Evolutionary conservation across 2,113 vertebrate genomes (phyloP), one percentile per base, ranked within the genome.

Genomic region (Corythaeola cristata): DNA sequence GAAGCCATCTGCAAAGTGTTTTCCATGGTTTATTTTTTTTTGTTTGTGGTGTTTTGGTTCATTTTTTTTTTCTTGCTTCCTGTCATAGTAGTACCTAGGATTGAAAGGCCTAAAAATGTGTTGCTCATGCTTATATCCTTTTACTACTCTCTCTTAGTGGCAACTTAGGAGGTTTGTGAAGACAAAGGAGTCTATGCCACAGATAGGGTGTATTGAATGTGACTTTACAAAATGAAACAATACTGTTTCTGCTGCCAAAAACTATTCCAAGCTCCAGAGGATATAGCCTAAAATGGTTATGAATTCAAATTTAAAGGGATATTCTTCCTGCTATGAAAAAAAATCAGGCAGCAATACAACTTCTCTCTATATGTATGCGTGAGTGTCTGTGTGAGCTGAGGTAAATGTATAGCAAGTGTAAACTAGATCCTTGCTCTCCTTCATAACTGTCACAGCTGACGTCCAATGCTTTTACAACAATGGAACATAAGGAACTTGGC

Each of bases 201-300:
- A 82, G 60, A 93, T 67, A 32, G 59, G 8, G 27, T 73, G 13
- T 17, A 26, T 39, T 75, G 75, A 71, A 49, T 52, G 78, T 27
- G 20, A 67, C 58, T 68, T 66, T 56, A 35, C 21, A 44, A 69
- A 90, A 90, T 49, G 59, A 88, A 96, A 96, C 96, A 96, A 95
- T 95, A 52, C 64, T 41, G 4, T 63, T 82, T 32, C 92, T 88
- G 47, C 53, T 94, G 95, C 95, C 96, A 96, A 76, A 89, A 90
- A 18, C 24, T 60, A 30, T 78, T 90, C 56, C 80, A 86, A 22
- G 33, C 52, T 90, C 52, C 32, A 75, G 76, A 90, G 30, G 52
- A 92, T 96, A 87, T 92, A 35, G 60, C 96, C 95, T 92, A 94
- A 97, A 88, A 97, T 88, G 93, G 95, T 93, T 87, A 91, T 82